A percentile compares a stretch with the other conserved stretches of the same genome.
Evolutionary conservation across 2,797 vertebrate species (phyloP).

Genomic region (Vultur gryphus): DNA sequence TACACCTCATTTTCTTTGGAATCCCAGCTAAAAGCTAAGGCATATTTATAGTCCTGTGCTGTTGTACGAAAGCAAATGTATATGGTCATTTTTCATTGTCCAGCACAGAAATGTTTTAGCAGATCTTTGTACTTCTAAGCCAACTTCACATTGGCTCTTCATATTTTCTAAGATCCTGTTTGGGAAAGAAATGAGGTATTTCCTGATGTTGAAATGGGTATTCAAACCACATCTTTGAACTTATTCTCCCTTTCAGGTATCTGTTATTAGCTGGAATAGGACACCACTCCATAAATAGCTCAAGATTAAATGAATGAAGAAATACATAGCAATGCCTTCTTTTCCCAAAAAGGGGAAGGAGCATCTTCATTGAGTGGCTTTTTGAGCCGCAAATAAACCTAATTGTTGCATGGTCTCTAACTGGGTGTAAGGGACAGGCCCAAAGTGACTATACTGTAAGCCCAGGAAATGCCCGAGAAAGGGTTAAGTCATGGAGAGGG

Average conservation of each 20-base stretch:
- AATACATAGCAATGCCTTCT: background rate
- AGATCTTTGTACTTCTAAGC: background rate
- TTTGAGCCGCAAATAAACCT: background rate
- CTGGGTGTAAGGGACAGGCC: too few species aligned
- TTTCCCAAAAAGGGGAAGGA: background rate
- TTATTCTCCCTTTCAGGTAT: background rate
- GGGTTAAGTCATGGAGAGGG: too few species aligned
- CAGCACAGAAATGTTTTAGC: background rate
- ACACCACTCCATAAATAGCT: background rate
- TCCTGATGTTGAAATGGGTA: background rate
- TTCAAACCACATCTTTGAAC: background rate
- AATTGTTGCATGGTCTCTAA: background rate
- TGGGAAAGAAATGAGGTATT: background rate
- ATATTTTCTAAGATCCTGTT: background rate
- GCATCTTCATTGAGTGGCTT: background rate
- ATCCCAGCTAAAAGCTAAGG: background rate
- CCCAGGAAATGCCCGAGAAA: too few species aligned
- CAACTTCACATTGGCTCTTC: background rate
- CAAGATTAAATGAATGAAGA: background rate
- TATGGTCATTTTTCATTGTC: background rate
- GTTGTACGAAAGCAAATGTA: background rate
- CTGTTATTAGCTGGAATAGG: background rate
- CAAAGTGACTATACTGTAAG: too few species aligned
- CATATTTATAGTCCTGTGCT: background rate
- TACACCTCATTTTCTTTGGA: background rate